These are phyloP conservation scores for Diphyllodes magnificus DNA, from an alignment of 2,113 vertebrate species.

Conservation along the genomic window DNA sequence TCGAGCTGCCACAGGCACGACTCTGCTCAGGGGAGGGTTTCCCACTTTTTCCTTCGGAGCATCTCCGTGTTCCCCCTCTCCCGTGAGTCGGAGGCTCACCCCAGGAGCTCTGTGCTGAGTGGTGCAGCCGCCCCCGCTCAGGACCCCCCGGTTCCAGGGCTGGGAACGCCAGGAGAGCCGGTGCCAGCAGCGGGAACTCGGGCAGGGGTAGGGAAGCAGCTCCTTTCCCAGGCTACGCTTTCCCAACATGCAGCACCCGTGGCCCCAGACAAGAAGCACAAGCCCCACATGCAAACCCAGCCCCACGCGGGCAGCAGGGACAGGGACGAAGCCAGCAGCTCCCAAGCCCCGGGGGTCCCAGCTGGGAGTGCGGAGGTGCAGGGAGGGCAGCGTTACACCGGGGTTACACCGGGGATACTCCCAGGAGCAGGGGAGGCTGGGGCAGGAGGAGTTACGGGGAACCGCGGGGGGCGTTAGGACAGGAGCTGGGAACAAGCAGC, in stretches of 20 bases:
- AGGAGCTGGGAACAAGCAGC: conserved; percentile 42
- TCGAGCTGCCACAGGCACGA: neutral
- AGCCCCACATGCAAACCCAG: neutral
- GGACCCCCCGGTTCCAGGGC: neutral
- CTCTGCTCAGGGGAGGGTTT: neutral
- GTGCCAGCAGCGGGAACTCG: neutral
- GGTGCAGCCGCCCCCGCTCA: fast-evolving
- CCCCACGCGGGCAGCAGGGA: neutral
- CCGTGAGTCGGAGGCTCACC: fast-evolving
- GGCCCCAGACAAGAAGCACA: neutral
- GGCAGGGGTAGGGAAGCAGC: neutral
- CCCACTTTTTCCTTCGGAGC: neutral
- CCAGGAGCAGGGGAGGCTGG: neutral
- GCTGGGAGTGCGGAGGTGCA: neutral
- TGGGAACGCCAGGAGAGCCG: neutral
- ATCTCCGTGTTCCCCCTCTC: no score
- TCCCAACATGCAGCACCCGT: neutral
- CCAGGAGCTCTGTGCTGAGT: neutral
- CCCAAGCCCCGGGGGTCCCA: neutral
- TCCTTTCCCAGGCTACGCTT: fast-evolving
- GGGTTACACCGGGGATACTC: neutral
- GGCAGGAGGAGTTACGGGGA: neutral
- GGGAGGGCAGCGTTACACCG: neutral
- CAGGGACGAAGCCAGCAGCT: neutral
- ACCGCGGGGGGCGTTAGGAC: neutral